Percentiles rank a stretch among this genome's conserved stretches.
Conservation (phyloP, 2,113 vertebrate genomes). For the Poeciliopsis prolifica region DNA sequence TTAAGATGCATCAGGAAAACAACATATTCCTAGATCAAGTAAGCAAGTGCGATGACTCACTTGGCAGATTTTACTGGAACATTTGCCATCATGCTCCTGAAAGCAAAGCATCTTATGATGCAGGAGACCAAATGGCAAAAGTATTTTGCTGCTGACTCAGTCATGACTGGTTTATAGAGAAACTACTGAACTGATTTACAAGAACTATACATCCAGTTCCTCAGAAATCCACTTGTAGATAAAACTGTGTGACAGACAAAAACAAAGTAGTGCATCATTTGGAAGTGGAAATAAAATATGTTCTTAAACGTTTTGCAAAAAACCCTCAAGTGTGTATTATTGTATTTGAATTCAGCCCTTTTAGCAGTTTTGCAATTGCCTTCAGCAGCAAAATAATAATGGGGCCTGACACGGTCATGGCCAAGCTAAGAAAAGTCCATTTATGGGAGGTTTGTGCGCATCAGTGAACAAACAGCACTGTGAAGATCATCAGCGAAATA, state of each 20-base stretch:
- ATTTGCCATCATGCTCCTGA: conserved; percentile 12
- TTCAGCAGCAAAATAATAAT: too few species aligned
- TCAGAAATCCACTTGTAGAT: neutral
- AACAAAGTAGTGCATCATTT: neutral
- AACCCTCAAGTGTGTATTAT: too few species aligned
- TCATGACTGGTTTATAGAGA: conserved; percentile 20
- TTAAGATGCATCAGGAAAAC: neutral
- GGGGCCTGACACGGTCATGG: too few species aligned
- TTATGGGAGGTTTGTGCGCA: too few species aligned
- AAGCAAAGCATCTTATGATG: conserved; percentile 21
- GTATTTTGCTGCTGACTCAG: conserved; percentile 36
- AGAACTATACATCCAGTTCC: neutral
- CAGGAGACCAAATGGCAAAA: conserved; percentile 26
- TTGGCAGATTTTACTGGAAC: conserved; percentile 24
- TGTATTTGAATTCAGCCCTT: too few species aligned
- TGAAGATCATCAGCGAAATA: too few species aligned
- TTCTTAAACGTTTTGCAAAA: too few species aligned
- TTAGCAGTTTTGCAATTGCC: too few species aligned
- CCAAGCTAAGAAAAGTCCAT: too few species aligned
- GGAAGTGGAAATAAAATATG: too few species aligned
- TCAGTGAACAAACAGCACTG: too few species aligned
- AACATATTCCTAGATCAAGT: neutral
- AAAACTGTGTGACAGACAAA: neutral
- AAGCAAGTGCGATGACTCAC: conserved; percentile 4
- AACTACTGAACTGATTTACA: neutral